Evolutionary conservation across 2,888 invertebrate genomes (phyloP).

Genomic region (Lottia gigantea): DNA sequence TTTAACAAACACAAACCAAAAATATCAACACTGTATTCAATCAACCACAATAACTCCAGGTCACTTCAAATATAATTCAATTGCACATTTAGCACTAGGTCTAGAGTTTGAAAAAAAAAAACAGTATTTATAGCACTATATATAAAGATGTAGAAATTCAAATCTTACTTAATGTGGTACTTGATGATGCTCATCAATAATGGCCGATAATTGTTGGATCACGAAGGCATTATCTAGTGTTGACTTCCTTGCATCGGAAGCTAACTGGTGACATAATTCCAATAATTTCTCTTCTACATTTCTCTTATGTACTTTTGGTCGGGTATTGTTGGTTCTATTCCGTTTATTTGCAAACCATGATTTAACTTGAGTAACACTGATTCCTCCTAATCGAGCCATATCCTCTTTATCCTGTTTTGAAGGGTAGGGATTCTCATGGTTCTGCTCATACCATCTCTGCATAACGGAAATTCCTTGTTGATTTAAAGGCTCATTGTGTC

Average conservation of each 20-base stretch:
- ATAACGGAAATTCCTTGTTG: conserved; percentile 49
- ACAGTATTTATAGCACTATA: background rate
- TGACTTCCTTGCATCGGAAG: conserved; percentile 36
- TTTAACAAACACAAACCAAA: too few relatives aligned
- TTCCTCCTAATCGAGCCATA: conserved; percentile 52
- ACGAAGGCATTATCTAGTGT: conserved; percentile 55
- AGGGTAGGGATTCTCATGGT: conserved; percentile 60
- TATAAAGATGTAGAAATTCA: background rate
- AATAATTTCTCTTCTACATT: conserved; percentile 52
- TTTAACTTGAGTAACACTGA: conserved; percentile 58
- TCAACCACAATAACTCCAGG: too few relatives aligned
- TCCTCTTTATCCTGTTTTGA: conserved; percentile 49
- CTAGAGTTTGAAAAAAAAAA: background rate
- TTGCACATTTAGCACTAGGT: conserved; percentile 6
- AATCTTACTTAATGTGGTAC: background rate
- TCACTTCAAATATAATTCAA: background rate
- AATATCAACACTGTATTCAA: too few relatives aligned
- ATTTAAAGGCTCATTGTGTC: conserved; percentile 59
- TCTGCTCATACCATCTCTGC: conserved; percentile 55
- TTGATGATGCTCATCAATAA: conserved; percentile 30
- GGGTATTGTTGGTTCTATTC: conserved; percentile 60
- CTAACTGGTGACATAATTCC: conserved; percentile 54
- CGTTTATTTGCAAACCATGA: conserved; percentile 65
- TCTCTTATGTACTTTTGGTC: conserved; percentile 58
- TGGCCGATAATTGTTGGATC: conserved; percentile 56